A percentile compares a stretch with the other conserved stretches of the same genome.
phyloP scores from a whole-genome alignment of 2,888 invertebrate species.

The Callyntrura guangdongensis region DNA sequence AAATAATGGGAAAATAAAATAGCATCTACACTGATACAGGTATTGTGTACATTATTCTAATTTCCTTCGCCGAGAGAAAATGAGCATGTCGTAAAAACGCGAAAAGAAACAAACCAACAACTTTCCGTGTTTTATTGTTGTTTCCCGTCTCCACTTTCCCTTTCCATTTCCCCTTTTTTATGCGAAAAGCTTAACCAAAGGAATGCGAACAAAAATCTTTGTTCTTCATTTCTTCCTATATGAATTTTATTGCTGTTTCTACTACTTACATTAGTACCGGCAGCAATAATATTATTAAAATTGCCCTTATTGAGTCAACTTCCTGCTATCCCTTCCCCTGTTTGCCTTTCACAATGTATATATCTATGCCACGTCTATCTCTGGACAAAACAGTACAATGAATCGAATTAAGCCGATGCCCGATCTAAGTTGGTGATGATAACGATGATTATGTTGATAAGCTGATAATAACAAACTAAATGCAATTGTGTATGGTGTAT shows the following conservation, averaged over 20 bases:
- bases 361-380: neutral
- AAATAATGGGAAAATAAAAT: slow-evolving; percentile 35
- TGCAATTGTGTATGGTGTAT: too few species aligned
- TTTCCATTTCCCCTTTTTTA: slow-evolving; percentile 1
- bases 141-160: slow-evolving; percentile 46
- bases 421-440: neutral
- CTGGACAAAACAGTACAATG: neutral
- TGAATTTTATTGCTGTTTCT: slow-evolving; percentile 40
- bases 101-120: slow-evolving; percentile 72
- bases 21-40: neutral
- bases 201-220: neutral
- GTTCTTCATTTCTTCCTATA: neutral
- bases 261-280: slow-evolving; percentile 45
- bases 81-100: slow-evolving; percentile 56
- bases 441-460: too few species aligned
- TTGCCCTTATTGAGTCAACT: slow-evolving; percentile 61
- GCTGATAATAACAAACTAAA: too few species aligned
- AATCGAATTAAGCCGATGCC: neutral
- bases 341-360: neutral
- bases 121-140: slow-evolving; percentile 74
- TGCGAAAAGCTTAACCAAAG: neutral
- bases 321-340: slow-evolving; percentile 26
- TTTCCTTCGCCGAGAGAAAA: slow-evolving; percentile 24
- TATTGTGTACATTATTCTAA: neutral
- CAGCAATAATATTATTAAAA: slow-evolving; percentile 70